A percentile compares a stretch with the other conserved stretches of the same genome.
These are phyloP conservation scores for Spodoptera picta DNA, from an alignment of 2,888 invertebrate species.

Conservation along the genomic window DNA sequence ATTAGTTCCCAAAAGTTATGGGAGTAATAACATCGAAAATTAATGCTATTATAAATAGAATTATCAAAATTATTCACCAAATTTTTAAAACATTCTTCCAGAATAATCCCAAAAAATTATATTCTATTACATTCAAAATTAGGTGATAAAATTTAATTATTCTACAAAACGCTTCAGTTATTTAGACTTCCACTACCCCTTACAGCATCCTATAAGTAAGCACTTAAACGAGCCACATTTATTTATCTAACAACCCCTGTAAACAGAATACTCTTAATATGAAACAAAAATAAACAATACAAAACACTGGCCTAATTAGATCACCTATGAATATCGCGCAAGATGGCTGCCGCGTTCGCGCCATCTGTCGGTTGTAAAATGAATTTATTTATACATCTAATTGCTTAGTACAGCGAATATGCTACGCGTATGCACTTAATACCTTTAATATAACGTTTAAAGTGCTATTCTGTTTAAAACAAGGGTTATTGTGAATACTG, in stretches of 20 bases:
- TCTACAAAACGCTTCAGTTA: not conserved
- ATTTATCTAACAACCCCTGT: slow-evolving; percentile 40
- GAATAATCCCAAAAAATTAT: too few relatives aligned
- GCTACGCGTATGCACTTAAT: slow-evolving; percentile 85
- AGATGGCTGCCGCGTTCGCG: slow-evolving; percentile 80
- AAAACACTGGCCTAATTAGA: slow-evolving; percentile 74
- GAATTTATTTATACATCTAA: slow-evolving; percentile 87
- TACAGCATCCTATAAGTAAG: slow-evolving; percentile 17
- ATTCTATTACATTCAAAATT: too few relatives aligned
- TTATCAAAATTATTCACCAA: too few relatives aligned
- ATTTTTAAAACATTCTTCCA: too few relatives aligned
- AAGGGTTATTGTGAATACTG: slow-evolving; percentile 73
- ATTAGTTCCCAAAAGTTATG: not conserved
- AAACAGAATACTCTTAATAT: slow-evolving; percentile 59
- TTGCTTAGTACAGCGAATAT: slow-evolving; percentile 78
- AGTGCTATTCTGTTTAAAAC: slow-evolving; percentile 78
- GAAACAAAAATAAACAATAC: slow-evolving; percentile 73
- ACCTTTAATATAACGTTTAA: slow-evolving; percentile 81
- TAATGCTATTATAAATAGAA: too few relatives aligned
- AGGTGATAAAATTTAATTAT: not conserved
- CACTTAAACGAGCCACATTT: slow-evolving; percentile 23
- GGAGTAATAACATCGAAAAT: too few relatives aligned
- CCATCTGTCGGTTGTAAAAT: slow-evolving; percentile 84
- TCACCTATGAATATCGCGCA: slow-evolving; percentile 81
- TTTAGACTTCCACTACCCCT: slow-evolving; percentile 3